Conservation (phyloP, 2,113 vertebrate species). For the Callaeas wilsoni region DNA sequence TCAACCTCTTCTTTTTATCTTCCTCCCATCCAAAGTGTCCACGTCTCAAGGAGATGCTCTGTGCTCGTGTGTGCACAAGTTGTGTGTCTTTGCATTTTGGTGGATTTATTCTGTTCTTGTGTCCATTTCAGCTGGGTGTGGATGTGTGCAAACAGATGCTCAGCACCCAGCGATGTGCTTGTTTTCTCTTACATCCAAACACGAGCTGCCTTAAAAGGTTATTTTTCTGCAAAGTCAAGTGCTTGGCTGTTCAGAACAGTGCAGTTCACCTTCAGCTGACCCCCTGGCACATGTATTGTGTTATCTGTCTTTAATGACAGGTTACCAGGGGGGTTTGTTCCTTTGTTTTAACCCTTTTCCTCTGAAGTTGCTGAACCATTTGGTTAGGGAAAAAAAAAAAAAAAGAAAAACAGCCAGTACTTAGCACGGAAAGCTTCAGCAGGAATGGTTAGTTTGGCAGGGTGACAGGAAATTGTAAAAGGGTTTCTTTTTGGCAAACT, state of each 20-base stretch:
- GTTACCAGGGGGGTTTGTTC: not conserved
- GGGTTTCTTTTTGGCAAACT: not conserved
- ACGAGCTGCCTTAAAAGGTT: not conserved
- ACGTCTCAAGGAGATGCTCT: not conserved
- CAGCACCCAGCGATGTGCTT: not conserved
- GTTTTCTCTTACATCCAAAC: not conserved
- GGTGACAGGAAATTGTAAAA: not conserved
- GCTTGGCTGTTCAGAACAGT: not conserved
- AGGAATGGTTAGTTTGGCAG: not conserved
- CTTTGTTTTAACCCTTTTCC: conserved; percentile 10
- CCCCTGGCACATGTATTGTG: conserved; percentile 26
- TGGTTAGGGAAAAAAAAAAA: not conserved
- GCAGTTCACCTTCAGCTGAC: conserved; percentile 36
- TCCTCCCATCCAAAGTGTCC: not conserved
- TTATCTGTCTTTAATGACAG: conserved; percentile 38
- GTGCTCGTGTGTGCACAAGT: not conserved
- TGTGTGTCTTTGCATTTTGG: not conserved
- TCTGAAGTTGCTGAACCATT: conserved; percentile 21
- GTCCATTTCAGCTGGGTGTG: not conserved
- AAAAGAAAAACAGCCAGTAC: not conserved
- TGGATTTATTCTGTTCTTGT: not conserved
- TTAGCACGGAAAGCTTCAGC: not conserved
- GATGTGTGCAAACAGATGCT: not conserved
- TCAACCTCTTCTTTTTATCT: not conserved
- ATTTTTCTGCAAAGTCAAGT: conserved; percentile 36